These are phyloP conservation scores for Pseudochaenichthys georgianus DNA, from an alignment of 2,797 vertebrate genomes.

Conservation along the genomic window DNA sequence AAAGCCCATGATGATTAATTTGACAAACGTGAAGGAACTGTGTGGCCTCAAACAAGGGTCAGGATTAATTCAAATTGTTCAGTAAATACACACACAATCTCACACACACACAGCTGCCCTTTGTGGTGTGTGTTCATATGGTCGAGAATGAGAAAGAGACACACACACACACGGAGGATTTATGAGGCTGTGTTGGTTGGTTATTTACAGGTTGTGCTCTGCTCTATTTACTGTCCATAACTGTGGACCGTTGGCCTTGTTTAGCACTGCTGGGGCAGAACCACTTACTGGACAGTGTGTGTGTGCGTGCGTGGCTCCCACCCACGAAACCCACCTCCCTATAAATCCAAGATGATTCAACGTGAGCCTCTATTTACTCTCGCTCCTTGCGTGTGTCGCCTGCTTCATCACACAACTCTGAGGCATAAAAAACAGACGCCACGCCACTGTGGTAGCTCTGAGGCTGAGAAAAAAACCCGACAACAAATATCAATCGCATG, in stretches of 20 bases:
- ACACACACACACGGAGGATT: conserved; percentile 50
- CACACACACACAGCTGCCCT: background rate
- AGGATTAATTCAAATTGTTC: conserved; percentile 2
- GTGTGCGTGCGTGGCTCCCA: conserved; percentile 9
- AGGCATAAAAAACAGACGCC: conserved; percentile 22
- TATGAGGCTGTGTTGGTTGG: conserved; percentile 62
- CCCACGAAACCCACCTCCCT: conserved; percentile 32
- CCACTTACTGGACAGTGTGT: conserved; percentile 58
- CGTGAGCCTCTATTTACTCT: conserved; percentile 54
- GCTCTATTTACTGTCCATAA: conserved; percentile 80
- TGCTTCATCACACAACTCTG: conserved; percentile 26
- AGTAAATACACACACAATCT: background rate
- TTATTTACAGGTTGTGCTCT: conserved; percentile 77
- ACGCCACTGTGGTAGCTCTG: background rate
- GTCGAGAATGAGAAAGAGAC: conserved; percentile 3
- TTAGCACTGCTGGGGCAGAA: conserved; percentile 66
- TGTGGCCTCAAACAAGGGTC: background rate
- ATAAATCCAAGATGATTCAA: conserved; percentile 72
- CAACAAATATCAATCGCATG: conserved; percentile 45
- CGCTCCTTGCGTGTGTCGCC: conserved; percentile 29
- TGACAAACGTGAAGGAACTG: background rate
- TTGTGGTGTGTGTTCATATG: conserved; percentile 24
- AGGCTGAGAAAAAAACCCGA: conserved; percentile 15
- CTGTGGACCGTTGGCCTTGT: conserved; percentile 73
- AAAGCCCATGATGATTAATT: background rate